These are phyloP conservation scores for Solea solea DNA, from an alignment of 2,113 vertebrate species.

Conservation along the genomic window DNA sequence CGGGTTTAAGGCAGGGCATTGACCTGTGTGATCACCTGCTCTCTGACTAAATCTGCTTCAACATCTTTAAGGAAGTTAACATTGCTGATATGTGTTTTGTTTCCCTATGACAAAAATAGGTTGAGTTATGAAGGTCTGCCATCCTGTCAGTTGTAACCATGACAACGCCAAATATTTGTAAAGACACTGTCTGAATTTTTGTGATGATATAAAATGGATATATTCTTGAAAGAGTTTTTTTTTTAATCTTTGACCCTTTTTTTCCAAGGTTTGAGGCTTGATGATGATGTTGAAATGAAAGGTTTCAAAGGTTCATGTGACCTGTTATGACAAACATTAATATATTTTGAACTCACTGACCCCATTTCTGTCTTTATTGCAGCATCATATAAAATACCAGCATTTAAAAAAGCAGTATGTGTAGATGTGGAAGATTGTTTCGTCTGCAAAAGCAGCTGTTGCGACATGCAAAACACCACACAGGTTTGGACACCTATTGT, in stretches of 20 bases:
- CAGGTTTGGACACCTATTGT: slow-evolving; percentile 73
- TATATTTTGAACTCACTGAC: no score
- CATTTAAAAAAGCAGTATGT: slow-evolving; percentile 94
- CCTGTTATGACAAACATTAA: no score
- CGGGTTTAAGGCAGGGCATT: neutral
- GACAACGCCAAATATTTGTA: neutral
- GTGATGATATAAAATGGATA: neutral
- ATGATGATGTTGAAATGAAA: no score
- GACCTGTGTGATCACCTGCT: neutral
- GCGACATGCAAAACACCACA: slow-evolving; percentile 92
- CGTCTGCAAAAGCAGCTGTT: slow-evolving; percentile 87
- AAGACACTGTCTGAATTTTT: neutral
- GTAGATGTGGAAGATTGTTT: slow-evolving; percentile 86
- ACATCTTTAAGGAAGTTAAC: no score
- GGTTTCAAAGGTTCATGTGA: no score
- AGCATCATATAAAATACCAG: slow-evolving; percentile 96
- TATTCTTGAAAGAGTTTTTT: neutral
- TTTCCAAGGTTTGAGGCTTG: no score
- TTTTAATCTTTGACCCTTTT: no score
- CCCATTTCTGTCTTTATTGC: slow-evolving; percentile 18
- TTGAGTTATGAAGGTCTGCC: slow-evolving; percentile 71
- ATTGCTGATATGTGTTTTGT: neutral
- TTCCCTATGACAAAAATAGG: no score
- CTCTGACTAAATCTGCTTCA: no score
- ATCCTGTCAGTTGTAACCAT: neutral